A percentile compares a stretch with the other conserved stretches of the same genome.
Conservation (phyloP, 2,113 vertebrate genomes). For the Hepsetus odoe region DNA sequence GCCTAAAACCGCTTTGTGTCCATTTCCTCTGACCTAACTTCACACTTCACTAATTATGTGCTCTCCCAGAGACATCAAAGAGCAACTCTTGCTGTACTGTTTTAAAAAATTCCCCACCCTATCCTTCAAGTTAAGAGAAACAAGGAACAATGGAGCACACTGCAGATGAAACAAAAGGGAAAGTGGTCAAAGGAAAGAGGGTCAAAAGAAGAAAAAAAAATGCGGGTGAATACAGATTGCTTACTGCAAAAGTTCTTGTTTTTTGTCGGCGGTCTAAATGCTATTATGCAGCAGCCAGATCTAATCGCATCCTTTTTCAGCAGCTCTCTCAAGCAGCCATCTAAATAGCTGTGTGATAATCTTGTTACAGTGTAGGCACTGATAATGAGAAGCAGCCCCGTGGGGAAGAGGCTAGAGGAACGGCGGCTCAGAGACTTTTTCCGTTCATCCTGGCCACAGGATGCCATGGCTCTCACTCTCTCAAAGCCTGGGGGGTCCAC, state of each 20-base stretch:
- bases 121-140: background rate
- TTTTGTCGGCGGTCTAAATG: slow-evolving; percentile 18
- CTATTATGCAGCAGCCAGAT: slow-evolving; percentile 40
- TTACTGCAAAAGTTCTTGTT: slow-evolving; percentile 58
- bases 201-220: slow-evolving; percentile 33
- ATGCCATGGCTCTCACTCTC: slow-evolving; percentile 3
- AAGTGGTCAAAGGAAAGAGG: slow-evolving; percentile 32
- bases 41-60: slow-evolving; percentile 49
- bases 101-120: slow-evolving; percentile 23
- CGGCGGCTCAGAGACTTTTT: slow-evolving; percentile 10
- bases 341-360: slow-evolving; percentile 52
- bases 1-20: slow-evolving; percentile 34
- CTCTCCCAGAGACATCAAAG: slow-evolving; percentile 59
- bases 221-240: slow-evolving; percentile 4
- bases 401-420: slow-evolving; percentile 28
- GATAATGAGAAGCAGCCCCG: slow-evolving; percentile 30
- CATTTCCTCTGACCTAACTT: slow-evolving; percentile 35
- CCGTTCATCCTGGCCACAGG: background rate
- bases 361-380: slow-evolving; percentile 43
- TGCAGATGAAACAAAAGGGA: slow-evolving; percentile 12
- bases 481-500: background rate
- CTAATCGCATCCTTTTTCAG: slow-evolving; percentile 50
- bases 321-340: slow-evolving; percentile 33
- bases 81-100: slow-evolving; percentile 42
- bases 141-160: background rate